Conservation (phyloP, 2,888 invertebrate genomes). For the Drosophila pegasa region DNA sequence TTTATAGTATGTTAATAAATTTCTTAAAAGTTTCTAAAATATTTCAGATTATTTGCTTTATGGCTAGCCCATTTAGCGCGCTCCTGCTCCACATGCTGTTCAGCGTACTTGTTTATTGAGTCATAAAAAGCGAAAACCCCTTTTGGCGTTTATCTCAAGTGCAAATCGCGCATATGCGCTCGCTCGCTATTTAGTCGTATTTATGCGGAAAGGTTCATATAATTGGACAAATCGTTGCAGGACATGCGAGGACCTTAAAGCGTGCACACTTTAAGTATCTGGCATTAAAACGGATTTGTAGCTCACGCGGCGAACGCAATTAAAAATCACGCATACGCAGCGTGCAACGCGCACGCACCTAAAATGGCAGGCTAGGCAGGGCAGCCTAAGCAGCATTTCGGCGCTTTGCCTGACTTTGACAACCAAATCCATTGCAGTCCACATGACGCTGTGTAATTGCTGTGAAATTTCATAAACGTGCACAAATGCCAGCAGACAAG, state of each 20-base stretch:
- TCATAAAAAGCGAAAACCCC: conserved; percentile 55
- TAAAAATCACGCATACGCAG: conserved; percentile 60
- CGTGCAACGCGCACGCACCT: conserved; percentile 12
- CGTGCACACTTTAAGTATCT: conserved; percentile 26
- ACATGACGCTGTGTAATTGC: conserved; percentile 69
- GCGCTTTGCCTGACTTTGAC: conserved; percentile 8
- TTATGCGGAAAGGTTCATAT: conserved; percentile 60
- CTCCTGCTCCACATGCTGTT: conserved; percentile 31
- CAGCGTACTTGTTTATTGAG: conserved; percentile 55
- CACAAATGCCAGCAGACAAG: conserved; percentile 45
- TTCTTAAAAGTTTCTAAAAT: no score
- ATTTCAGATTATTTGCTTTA: not conserved
- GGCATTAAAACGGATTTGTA: conserved; percentile 18
- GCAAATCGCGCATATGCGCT: conserved; percentile 64
- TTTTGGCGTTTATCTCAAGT: conserved; percentile 58
- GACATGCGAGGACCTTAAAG: conserved; percentile 62
- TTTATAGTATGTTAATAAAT: no score
- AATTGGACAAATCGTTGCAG: conserved; percentile 74
- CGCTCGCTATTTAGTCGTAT: conserved; percentile 60
- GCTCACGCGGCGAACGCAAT: conserved; percentile 40
- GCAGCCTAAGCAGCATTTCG: not conserved
- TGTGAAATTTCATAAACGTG: conserved; percentile 59
- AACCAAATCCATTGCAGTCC: conserved; percentile 39
- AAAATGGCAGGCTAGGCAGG: not conserved
- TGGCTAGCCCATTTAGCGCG: not conserved